phyloP scores from a whole-genome alignment of 1,140 invertebrate genomes.

The Saccostrea cuccullata region DNA sequence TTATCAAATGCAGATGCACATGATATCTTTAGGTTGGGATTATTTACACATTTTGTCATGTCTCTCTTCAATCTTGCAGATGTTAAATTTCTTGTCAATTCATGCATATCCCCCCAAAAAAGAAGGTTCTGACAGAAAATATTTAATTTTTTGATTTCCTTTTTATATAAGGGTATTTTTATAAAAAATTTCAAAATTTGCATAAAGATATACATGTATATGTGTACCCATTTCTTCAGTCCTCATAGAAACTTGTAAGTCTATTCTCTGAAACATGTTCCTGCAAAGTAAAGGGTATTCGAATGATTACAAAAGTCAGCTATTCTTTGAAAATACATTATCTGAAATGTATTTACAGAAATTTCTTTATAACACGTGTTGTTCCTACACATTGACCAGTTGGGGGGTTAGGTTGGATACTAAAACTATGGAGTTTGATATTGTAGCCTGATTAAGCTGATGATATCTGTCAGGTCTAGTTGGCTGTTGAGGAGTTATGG shows the following conservation, averaged over 20 bases:
- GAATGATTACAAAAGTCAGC: too few species aligned
- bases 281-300: too few species aligned
- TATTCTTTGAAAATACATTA: too few species aligned
- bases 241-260: neutral
- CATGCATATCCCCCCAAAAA: neutral
- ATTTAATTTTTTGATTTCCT: neutral
- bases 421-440: neutral
- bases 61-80: neutral
- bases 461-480: neutral
- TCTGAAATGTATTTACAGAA: neutral
- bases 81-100: neutral
- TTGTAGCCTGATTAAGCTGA: neutral
- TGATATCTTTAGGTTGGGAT: neutral
- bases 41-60: neutral
- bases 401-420: neutral
- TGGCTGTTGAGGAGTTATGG: neutral
- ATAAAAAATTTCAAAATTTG: neutral
- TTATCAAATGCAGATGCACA: conserved; percentile 1
- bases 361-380: neutral
- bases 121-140: neutral
- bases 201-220: neutral
- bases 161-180: neutral
- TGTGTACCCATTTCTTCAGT: too few species aligned
- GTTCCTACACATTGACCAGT: neutral
- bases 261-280: neutral